Evolutionary conservation across 2,797 vertebrate genomes (phyloP), one percentile per base, ranked within the genome.

Genomic region (Selene dorsalis): DNA sequence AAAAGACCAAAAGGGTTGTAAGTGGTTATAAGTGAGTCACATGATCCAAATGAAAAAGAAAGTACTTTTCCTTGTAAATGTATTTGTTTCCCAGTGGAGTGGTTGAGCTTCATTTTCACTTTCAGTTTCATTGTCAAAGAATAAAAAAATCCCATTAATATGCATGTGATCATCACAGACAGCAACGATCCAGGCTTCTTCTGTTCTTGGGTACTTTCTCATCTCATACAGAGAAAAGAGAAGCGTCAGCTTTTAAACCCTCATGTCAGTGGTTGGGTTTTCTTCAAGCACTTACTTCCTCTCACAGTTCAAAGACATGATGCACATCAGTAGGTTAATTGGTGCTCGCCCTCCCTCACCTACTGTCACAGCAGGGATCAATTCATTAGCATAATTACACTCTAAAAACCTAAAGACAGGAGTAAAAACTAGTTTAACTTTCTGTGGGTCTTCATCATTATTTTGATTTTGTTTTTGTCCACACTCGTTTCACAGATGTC

Each of bases 401-500:
- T 18, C 1, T 60, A 20, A n/a, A 26, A 39, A 35, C 10, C 4
- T 11, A n/a, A n/a, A n/a, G 6, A 0, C 2, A 3, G 38, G 28
- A 57, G 28, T 38, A 10, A 48, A 35, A 75, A 17, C 35, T 6
- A 22, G 32, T 11, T 2, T 1, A 16, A 24, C 6, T 3, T 53
- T 17, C 16, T 30, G 22, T 4, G 24, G 9, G 17, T 18, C 7
- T 13, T 72, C 1, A 24, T 22, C 17, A 0, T 48, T 12, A 32
- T 20, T 7, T 60, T n/a, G n/a, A 1, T 5, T n/a, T 28, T 53
- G 28, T 50, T 38, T 68, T 10, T 50, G 2, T 59, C 12, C 24
- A 16, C 28, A 72, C 2, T 66, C 12, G 41, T 83, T 66, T 81
- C 47, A 35, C 85, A 93, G 92, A 96, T 96, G 95, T 59, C 94